phyloP scores from a whole-genome alignment of 1,140 invertebrate genomes.

The Globodera ellingtonae region DNA sequence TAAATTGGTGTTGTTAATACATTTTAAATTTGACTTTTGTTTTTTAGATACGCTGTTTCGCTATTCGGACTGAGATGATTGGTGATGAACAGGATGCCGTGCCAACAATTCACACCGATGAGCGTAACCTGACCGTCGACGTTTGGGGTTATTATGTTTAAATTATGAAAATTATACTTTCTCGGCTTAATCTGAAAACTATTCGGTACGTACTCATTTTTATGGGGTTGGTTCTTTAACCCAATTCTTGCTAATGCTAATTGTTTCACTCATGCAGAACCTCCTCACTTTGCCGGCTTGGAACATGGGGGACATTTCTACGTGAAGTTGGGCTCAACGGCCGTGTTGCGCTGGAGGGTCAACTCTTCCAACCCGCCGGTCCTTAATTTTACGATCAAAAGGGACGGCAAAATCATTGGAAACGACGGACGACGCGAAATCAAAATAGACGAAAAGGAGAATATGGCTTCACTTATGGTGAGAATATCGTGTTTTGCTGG shows the following conservation, averaged over 20 bases:
- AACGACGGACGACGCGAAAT: slow-evolving; percentile 26
- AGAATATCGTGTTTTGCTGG: not conserved
- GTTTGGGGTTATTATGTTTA: slow-evolving; percentile 17
- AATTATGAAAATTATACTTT: no score
- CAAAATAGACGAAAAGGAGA: slow-evolving; percentile 20
- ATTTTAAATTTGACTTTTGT: not conserved
- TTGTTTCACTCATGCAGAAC: slow-evolving; percentile 4
- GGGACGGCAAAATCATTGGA: slow-evolving; percentile 32
- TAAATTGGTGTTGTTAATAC: no score
- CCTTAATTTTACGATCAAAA: slow-evolving; percentile 39
- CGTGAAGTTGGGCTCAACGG: slow-evolving; percentile 28
- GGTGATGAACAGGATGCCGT: slow-evolving; percentile 23
- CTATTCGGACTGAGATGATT: slow-evolving; percentile 35
- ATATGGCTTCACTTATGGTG: slow-evolving; percentile 23
- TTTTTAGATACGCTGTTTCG: slow-evolving; percentile 36
- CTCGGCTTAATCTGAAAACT: no score
- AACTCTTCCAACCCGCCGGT: slow-evolving; percentile 46
- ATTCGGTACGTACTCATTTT: no score
- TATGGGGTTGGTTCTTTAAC: no score
- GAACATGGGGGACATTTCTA: slow-evolving; percentile 31
- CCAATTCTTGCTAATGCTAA: no score
- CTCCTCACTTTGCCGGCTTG: slow-evolving; percentile 32
- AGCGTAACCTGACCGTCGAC: slow-evolving; percentile 30
- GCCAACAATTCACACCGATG: slow-evolving; percentile 32
- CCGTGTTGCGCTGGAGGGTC: slow-evolving; percentile 33